phyloP scores from a whole-genome alignment of 2,797 vertebrate genomes.

The Potorous gilbertii region DNA sequence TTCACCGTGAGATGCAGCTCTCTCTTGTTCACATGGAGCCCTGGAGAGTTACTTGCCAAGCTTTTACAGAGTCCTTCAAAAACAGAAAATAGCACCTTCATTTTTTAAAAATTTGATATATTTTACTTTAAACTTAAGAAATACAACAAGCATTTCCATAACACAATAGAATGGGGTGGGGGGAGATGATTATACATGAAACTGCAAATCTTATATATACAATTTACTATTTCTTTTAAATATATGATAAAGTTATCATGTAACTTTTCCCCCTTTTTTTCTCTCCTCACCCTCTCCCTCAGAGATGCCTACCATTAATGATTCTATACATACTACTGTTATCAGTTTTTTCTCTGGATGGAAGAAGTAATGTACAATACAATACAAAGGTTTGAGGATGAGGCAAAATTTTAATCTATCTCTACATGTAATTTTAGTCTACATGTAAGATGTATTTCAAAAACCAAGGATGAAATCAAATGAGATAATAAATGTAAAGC shows the following conservation, averaged over 20 bases:
- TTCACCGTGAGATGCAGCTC: not conserved
- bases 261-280: not conserved
- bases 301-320: not conserved
- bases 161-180: not conserved
- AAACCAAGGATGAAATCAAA: not conserved
- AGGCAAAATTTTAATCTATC: not conserved
- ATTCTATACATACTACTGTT: not conserved
- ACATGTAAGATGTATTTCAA: not conserved
- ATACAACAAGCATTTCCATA: not conserved
- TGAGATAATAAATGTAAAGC: not conserved
- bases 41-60: not conserved
- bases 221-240: not conserved
- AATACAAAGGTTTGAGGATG: not conserved
- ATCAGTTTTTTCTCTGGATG: not conserved
- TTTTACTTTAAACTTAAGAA: not conserved
- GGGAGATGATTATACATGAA: not conserved
- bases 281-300: not conserved
- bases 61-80: not conserved
- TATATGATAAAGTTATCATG: not conserved
- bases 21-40: not conserved
- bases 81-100: not conserved
- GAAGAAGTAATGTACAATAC: not conserved
- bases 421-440: not conserved
- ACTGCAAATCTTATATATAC: not conserved
- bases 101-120: not conserved